phyloP scores from a whole-genome alignment of 1,140 invertebrate genomes.

The Chrysomallon squamiferum region DNA sequence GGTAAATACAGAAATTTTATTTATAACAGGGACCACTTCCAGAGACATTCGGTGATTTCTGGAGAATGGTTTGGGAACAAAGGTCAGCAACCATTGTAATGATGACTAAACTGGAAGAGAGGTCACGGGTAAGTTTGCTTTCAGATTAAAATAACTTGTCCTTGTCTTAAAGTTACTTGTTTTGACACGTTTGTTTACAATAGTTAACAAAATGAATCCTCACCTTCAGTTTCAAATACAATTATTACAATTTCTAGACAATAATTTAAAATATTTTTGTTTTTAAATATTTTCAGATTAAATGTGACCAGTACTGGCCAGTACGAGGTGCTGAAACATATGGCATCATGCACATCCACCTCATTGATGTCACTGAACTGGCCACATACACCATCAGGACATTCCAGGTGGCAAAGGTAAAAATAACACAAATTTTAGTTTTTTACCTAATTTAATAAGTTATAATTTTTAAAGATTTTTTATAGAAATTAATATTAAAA shows the following conservation, averaged over 20 bases:
- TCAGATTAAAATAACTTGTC: not conserved
- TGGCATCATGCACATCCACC: slow-evolving; percentile 83
- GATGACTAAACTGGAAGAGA: slow-evolving; percentile 66
- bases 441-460: too few relatives aligned
- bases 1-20: too few relatives aligned
- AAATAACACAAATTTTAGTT: too few relatives aligned
- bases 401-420: slow-evolving; percentile 81
- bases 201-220: not conserved
- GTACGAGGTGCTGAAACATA: slow-evolving; percentile 91
- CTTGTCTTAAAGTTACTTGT: not conserved
- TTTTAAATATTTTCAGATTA: slow-evolving; percentile 52
- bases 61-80: slow-evolving; percentile 64
- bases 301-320: slow-evolving; percentile 98
- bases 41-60: slow-evolving; percentile 64
- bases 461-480: too few relatives aligned
- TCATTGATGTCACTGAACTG: slow-evolving; percentile 93
- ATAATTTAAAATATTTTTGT: too few relatives aligned
- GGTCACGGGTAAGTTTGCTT: slow-evolving; percentile 54
- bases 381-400: slow-evolving; percentile 98
- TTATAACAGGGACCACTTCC: slow-evolving; percentile 74
- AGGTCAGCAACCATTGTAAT: slow-evolving; percentile 61
- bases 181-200: not conserved
- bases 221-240: not conserved
- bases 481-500: too few relatives aligned
- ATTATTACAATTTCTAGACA: not conserved